Base-by-base conservation (phyloP, 2,888 invertebrate genomes). In the Amiota mariae region DNA sequence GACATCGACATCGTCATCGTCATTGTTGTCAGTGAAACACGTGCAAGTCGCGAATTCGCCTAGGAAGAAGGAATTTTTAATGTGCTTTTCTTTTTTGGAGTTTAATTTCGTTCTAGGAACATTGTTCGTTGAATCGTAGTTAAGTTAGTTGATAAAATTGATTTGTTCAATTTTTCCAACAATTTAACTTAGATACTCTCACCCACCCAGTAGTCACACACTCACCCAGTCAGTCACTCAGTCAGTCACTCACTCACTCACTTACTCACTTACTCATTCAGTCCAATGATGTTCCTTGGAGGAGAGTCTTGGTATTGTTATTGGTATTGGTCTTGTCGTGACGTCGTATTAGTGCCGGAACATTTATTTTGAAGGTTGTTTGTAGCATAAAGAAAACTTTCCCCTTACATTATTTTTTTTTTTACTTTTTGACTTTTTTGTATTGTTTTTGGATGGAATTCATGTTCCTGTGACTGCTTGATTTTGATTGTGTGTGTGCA, bases 101-200 rank as follows among this genome's bases (percentile, higher is more conserved):
- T 59, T 8, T 18, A 59, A 20, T 15, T 18, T 15, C 12, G 18
- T 18, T 59, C 54, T 12, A 51, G 54, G 54, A 36, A 36, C 36
- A 6, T 36, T 36, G 36, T 36, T 36, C 36, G 36, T 36, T 36
- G 36, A 36, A 36, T 36, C 36, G 36, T 1, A 36, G 36, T 36
- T 59, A 57, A 49, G 36, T 73, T 85, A 85, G 85, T 82, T 82
- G 84, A 82, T 83, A 84, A 88, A 89, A 89, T 89, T 89, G 89
- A 89, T 89, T 89, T 89, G 89, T 89, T 89, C 88, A 88, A 89
- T 89, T 88, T 89, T 88, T 88, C 86, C 87, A 87, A 86, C 88
- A 88, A 88, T 89, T 89, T 88, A 89, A 88, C 88, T 87, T 85
- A 46, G 36, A 36, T 36, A 12, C 36, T 13, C 46, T 47, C 46